Percentiles rank a stretch among this genome's conserved stretches.
These are phyloP conservation scores for Enoplosus armatus DNA, from an alignment of 2,797 vertebrate genomes.

Conservation along the genomic window DNA sequence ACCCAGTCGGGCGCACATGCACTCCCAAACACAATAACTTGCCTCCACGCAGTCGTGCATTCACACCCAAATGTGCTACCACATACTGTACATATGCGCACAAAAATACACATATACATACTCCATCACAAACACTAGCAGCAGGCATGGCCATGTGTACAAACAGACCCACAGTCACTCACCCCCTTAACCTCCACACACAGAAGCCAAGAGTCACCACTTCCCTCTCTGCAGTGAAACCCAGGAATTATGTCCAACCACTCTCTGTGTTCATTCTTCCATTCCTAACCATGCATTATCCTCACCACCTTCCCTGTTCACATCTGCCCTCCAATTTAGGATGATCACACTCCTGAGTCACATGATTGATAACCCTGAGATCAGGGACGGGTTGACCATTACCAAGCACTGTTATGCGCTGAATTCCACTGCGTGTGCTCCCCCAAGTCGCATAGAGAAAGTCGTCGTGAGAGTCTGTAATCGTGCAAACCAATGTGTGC, in stretches of 20 bases:
- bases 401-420: constrained; percentile 25
- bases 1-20: neutral
- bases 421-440: constrained; percentile 32
- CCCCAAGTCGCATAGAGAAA: constrained; percentile 63
- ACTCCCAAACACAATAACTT: constrained; percentile 16
- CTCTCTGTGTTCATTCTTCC: constrained; percentile 70
- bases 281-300: constrained; percentile 65
- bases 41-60: constrained; percentile 7
- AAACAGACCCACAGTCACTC: constrained; percentile 57
- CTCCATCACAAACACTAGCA: constrained; percentile 38
- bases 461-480: constrained; percentile 68
- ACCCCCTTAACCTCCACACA: constrained; percentile 61
- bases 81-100: constrained; percentile 7
- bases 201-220: constrained; percentile 77
- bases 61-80: constrained; percentile 20
- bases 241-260: constrained; percentile 73
- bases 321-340: constrained; percentile 73
- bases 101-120: constrained; percentile 24
- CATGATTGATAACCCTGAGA: constrained; percentile 68
- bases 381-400: constrained; percentile 53
- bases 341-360: constrained; percentile 64
- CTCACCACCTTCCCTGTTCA: constrained; percentile 69
- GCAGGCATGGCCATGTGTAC: constrained; percentile 55
- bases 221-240: constrained; percentile 71
- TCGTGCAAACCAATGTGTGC: constrained; percentile 71